Base-by-base conservation (phyloP, 2,113 vertebrate genomes). In the Acanthochromis polyacanthus region DNA sequence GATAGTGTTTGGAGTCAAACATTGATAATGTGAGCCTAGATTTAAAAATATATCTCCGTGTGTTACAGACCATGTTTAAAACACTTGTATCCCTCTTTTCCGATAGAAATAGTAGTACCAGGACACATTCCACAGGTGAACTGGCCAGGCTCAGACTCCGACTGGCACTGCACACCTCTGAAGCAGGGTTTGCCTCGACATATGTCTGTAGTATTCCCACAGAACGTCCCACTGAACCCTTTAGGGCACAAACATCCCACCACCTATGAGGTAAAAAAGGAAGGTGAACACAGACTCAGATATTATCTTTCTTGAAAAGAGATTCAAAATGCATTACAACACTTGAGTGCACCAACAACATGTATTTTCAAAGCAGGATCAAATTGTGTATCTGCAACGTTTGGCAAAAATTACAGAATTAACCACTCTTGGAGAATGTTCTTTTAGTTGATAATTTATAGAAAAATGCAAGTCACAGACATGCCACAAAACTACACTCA, bases 111-210 rank as follows among this genome's bases (percentile, higher is more conserved):
- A 0, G 93, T 93, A 0, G 85, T 86, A 10, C 67, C 3, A 9
- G 95, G 95, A 81, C 95, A 96, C 36, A 66, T 62, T 30, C 81
- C 94, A 30, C 95, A 96, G 62, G 85, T 84, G 79, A 95, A 95
- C 40, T 56, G 81, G 3, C 66, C 73, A 0, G 84, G 77, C 16
- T 64, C 58, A 1, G 74, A 12, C 20, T 73, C 59, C 11, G 78
- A 83, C 25, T 50, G 72, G 67, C 95, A 96, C 71, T 66, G 62
- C 46, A 95, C 93, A 7, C 86, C 93, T 8, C 81, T 91, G 80
- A 95, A 96, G 71, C 95, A 96, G 1, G 95, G 95, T 40, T 85
- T 51, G 23, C 95, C 93, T 69, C 43, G 69, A 75, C 95, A 96
- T 4, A 86, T 75, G 14, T 95, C 89, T 22, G 86, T 67, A 38